Evolutionary conservation across 2,888 invertebrate species (phyloP), one percentile per base, ranked within the genome.

Genomic region (Watsonalla binaria): DNA sequence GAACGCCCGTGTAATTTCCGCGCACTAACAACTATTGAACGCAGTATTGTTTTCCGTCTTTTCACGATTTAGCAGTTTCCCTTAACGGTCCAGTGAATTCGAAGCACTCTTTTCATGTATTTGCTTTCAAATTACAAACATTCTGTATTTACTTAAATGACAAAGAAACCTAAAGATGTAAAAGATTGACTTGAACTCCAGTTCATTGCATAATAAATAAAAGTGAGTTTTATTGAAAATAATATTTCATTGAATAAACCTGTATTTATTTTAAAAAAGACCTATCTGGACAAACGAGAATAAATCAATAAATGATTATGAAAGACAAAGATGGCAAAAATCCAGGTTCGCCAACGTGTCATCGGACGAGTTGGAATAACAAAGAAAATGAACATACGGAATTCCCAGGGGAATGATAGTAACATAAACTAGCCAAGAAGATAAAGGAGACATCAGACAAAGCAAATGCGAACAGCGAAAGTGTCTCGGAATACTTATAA

Each of bases 21-120:
- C 71, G 65, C 69, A 69, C 79, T 74, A 78, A 81, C 78, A 76
- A 80, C 76, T 75, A 78, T 77, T 72, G 74, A 72, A 72, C 63
- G 65, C 63, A 65, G 68, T 66, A 73, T 79, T 79, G 76, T 80
- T 76, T 73, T 65, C 70, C 69, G 68, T 70, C 67, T 76, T 69
- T 74, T 63, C 60, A 57, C 63, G 62, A 63, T 63, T 66, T 68
- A 68, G 70, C 66, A 65, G 68, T 72, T 68, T 65, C 64, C 61
- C 59, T 66, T 63, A 63, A 63, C 68, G 71, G 64, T 72, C 58
- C 61, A 59, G 57, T 59, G 61, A 56, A 62, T 65, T 65, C 42
- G 58, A 62, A 63, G 24, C 59, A 37, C 58, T 60, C 54, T 53
- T 62, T 63, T 58, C 37, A 2, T 24, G 1, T 24, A 2, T 24